Percentiles rank a stretch among this genome's conserved stretches.
phyloP scores from a whole-genome alignment of 1,140 invertebrate species.

The Zeugodacus cucurbitae region DNA sequence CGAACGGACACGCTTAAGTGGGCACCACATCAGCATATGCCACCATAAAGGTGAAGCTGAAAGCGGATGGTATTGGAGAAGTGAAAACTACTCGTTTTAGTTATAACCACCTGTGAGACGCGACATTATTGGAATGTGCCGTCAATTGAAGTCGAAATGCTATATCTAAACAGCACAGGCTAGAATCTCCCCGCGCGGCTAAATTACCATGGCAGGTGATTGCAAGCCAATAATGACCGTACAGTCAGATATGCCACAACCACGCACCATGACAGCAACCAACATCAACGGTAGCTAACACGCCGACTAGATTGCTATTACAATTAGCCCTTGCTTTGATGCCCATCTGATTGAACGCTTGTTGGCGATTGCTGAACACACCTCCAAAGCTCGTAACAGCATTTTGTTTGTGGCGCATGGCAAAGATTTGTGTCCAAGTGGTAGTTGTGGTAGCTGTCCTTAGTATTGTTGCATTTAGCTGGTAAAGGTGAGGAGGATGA shows the following conservation, averaged over 20 bases:
- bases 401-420: neutral
- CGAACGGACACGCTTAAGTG: constrained; percentile 14
- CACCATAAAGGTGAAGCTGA: neutral
- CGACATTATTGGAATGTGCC: constrained; percentile 31
- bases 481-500: neutral
- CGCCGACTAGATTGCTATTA: neutral
- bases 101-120: constrained; percentile 10
- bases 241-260: neutral
- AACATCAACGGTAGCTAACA: neutral
- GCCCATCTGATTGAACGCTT: neutral
- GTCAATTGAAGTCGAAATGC: neutral
- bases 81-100: neutral
- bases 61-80: neutral
- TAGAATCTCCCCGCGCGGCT: neutral
- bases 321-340: neutral
- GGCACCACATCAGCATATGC: neutral
- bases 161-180: neutral
- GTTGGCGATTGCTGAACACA: neutral
- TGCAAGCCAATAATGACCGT: neutral
- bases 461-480: neutral
- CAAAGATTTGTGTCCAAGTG: neutral
- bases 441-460: neutral
- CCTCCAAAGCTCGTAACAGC: neutral
- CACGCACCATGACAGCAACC: neutral
- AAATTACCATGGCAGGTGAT: neutral